Percentiles rank a stretch among this genome's conserved stretches.
phyloP scores from a whole-genome alignment of 2,797 vertebrate genomes.

The Clarias fuscus region DNA sequence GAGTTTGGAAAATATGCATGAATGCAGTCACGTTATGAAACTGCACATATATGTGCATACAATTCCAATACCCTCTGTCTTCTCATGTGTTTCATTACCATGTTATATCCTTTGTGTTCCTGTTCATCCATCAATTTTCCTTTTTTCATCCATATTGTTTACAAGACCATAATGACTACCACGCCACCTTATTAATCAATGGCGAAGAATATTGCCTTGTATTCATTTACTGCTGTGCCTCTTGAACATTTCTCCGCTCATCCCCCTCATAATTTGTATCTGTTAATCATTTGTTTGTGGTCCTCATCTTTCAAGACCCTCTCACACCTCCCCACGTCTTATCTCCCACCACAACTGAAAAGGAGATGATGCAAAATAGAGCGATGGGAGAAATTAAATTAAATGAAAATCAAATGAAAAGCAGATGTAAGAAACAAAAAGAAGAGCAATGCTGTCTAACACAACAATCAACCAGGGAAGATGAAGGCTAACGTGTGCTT shows the following conservation, averaged over 20 bases:
- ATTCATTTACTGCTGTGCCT: conserved; percentile 17
- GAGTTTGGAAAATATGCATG: too few relatives aligned
- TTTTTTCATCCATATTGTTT: conserved; percentile 23
- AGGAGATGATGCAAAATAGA: not conserved
- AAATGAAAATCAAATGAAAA: not conserved
- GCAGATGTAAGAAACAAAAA: not conserved
- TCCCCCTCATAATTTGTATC: not conserved
- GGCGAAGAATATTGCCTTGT: conserved; percentile 1
- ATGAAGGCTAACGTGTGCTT: not conserved
- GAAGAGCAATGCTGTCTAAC: not conserved
- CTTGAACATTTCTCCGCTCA: not conserved
- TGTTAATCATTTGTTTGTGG: conserved; percentile 2
- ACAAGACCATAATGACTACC: conserved; percentile 9
- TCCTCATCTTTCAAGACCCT: not conserved
- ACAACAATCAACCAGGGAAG: not conserved
- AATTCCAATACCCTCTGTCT: not conserved
- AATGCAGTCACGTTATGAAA: not conserved
- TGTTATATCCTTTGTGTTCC: conserved; percentile 1
- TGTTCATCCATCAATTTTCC: not conserved
- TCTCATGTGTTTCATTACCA: not conserved
- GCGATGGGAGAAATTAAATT: not conserved
- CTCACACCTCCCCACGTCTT: not conserved
- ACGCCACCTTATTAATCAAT: conserved; percentile 24
- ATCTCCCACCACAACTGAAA: too few relatives aligned
- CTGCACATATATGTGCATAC: not conserved